Percentiles rank a stretch among this genome's conserved stretches.
phyloP scores from a whole-genome alignment of 2,797 vertebrate genomes.

The Erethizon dorsatum region DNA sequence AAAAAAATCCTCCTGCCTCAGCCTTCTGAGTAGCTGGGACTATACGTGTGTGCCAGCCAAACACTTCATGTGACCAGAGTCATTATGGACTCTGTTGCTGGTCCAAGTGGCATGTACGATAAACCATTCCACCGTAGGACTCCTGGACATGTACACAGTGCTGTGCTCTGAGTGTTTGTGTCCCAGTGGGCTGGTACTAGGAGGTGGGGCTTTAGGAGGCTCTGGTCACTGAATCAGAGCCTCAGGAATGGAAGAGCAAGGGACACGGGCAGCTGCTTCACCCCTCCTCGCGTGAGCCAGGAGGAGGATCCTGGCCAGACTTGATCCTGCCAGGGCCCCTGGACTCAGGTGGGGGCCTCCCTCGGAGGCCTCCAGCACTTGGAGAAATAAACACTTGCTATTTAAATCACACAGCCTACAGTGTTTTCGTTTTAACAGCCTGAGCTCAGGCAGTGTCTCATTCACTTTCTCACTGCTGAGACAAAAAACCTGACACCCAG shows the following conservation, averaged over 20 bases:
- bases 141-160: neutral
- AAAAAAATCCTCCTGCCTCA: neutral
- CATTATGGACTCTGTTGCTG: neutral
- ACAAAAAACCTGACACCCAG: neutral
- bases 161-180: neutral
- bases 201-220: neutral
- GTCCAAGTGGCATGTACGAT: too few species aligned
- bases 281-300: neutral
- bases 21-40: neutral
- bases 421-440: neutral
- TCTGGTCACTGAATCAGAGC: neutral
- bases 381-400: neutral
- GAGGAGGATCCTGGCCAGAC: neutral
- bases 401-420: neutral
- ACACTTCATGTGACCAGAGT: neutral
- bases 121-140: neutral
- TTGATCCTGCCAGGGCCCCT: neutral
- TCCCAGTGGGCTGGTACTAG: neutral
- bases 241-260: neutral
- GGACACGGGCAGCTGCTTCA: neutral
- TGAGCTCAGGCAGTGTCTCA: neutral
- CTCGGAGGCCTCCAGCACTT: neutral
- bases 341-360: neutral
- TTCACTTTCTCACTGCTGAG: neutral
- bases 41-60: neutral